phyloP scores from a whole-genome alignment of 2,888 invertebrate genomes.

The Atrina japonica region DNA sequence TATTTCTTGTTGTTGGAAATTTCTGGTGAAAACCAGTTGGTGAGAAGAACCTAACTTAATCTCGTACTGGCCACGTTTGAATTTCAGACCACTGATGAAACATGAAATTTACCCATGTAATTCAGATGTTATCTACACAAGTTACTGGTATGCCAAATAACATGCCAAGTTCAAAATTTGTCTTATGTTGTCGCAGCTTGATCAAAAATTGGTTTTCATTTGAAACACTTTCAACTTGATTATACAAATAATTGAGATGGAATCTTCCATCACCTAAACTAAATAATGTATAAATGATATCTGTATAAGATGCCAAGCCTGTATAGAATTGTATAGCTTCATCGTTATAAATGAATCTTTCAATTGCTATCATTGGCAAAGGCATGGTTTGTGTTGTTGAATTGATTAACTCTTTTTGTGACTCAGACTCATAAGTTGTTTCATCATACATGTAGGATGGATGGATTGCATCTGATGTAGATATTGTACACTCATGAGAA shows the following conservation, averaged over 20 bases:
- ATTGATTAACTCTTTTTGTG: not conserved
- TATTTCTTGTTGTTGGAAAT: constrained; percentile 53
- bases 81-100: constrained; percentile 47
- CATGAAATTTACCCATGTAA: constrained; percentile 55
- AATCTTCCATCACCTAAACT: constrained; percentile 16
- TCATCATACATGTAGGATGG: too few relatives aligned
- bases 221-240: constrained; percentile 19
- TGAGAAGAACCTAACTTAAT: constrained; percentile 48
- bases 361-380: not conserved
- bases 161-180: constrained; percentile 43
- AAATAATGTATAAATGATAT: constrained; percentile 22
- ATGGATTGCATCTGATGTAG: too few relatives aligned
- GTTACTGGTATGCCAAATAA: constrained; percentile 46
- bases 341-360: constrained; percentile 12
- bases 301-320: constrained; percentile 19
- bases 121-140: constrained; percentile 46
- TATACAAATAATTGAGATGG: constrained; percentile 26
- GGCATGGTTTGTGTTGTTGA: not conserved
- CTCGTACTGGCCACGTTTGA: constrained; percentile 48
- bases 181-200: constrained; percentile 38
- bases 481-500: too few relatives aligned
- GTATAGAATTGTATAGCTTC: constrained; percentile 28
- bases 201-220: constrained; percentile 46
- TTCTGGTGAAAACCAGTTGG: constrained; percentile 50
- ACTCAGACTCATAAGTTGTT: too few relatives aligned